Evolutionary conservation across 2,113 vertebrate species (phyloP).

Genomic region (Andinoacara biseriatus): DNA sequence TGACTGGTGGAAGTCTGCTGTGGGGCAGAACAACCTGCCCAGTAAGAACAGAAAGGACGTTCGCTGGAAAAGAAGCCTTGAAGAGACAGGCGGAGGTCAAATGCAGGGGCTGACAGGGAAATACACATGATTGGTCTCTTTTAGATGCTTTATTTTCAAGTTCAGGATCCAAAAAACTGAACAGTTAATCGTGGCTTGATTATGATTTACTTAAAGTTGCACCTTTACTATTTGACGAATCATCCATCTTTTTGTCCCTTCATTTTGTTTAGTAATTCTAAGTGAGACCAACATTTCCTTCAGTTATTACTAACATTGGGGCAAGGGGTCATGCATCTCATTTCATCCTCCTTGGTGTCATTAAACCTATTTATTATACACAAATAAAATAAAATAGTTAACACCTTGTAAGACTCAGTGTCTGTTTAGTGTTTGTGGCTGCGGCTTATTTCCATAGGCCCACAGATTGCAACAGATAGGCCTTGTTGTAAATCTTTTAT

Average conservation of each 20-base stretch:
- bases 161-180: not conserved
- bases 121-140: not conserved
- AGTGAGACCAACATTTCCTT: slow-evolving; percentile 17
- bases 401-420: slow-evolving; percentile 36
- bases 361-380: slow-evolving; percentile 29
- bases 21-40: not conserved
- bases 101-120: not conserved
- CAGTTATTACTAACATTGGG: slow-evolving; percentile 13
- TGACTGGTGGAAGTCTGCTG: slow-evolving; percentile 3
- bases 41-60: not conserved
- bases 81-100: not conserved
- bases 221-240: not conserved
- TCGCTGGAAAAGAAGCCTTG: not conserved
- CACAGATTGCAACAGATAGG: slow-evolving; percentile 59
- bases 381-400: slow-evolving; percentile 53
- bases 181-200: too few relatives aligned
- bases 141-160: not conserved
- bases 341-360: slow-evolving; percentile 5
- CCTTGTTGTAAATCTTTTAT: slow-evolving; percentile 64
- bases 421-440: slow-evolving; percentile 37
- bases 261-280: not conserved
- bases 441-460: slow-evolving; percentile 32
- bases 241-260: not conserved
- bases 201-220: too few relatives aligned
- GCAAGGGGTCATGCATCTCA: not conserved